Conservation (phyloP, 2,113 vertebrate genomes). For the Struthidea cinerea region DNA sequence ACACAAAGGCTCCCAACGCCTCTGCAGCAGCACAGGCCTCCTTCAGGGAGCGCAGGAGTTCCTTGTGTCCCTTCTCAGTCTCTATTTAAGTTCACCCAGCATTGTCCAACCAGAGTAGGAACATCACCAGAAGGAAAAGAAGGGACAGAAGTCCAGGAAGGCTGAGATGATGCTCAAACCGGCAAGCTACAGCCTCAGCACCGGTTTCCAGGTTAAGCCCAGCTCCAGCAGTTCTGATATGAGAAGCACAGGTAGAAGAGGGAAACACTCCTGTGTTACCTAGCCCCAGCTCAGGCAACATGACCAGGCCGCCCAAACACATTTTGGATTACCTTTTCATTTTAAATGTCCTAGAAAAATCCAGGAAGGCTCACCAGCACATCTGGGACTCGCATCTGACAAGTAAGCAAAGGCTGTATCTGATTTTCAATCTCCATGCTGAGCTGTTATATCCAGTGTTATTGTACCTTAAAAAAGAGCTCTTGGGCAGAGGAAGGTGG, state of each 20-base stretch:
- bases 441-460: not conserved
- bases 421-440: not conserved
- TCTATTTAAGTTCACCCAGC: not conserved
- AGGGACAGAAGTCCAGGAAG: not conserved
- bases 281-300: not conserved
- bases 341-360: not conserved
- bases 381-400: not conserved
- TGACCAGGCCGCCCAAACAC: not conserved
- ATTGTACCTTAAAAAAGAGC: not conserved
- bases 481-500: not conserved
- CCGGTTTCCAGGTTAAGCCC: not conserved
- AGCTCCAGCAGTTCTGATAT: not conserved
- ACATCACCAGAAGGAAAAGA: not conserved
- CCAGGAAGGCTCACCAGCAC: not conserved
- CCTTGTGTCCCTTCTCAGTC: not conserved
- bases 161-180: not conserved
- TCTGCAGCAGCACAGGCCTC: not conserved
- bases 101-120: fast-evolving
- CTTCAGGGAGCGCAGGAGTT: fast-evolving
- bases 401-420: not conserved
- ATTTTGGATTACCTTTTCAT: not conserved
- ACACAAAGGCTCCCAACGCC: not conserved
- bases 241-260: not conserved
- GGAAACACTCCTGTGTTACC: not conserved
- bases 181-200: not conserved